These are phyloP conservation scores for Epizoanthus ramosus DNA, from an alignment of 92 coral and sea anemone genomes.

Conservation along the genomic window DNA sequence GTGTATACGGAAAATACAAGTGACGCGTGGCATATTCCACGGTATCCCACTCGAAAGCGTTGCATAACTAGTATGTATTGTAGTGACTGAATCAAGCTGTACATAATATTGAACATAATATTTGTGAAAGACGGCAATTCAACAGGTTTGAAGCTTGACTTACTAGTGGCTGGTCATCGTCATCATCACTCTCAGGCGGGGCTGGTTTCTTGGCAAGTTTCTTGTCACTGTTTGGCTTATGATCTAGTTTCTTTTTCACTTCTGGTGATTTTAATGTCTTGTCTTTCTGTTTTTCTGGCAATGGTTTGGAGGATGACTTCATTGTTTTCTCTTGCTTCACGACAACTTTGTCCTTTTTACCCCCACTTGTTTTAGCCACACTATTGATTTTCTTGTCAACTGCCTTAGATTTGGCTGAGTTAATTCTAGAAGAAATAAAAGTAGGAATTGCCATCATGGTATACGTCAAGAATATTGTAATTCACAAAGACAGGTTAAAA, in stretches of 20 bases:
- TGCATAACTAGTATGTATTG: too few relatives aligned
- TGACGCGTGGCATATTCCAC: too few relatives aligned
- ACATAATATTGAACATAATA: too few relatives aligned
- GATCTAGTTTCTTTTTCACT: constrained; percentile 26
- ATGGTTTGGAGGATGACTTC: neutral
- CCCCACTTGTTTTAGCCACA: neutral
- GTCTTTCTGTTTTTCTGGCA: constrained; percentile 17
- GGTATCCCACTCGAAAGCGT: too few relatives aligned
- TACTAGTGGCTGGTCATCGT: constrained; percentile 38
- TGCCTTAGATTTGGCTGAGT: neutral
- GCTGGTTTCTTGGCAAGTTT: constrained; percentile 21
- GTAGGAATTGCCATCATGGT: too few relatives aligned
- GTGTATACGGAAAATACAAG: too few relatives aligned
- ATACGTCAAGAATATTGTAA: neutral
- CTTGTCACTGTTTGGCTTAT: constrained; percentile 15
- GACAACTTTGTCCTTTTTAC: neutral
- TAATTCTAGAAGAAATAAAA: constrained; percentile 9
- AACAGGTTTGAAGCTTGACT: neutral
- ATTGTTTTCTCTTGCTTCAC: neutral
- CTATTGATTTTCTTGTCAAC: neutral
- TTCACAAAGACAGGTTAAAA: neutral
- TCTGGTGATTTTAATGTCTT: constrained; percentile 71
- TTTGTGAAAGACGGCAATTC: neutral
- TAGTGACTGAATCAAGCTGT: too few relatives aligned
- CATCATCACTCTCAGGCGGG: constrained; percentile 36